Base-by-base conservation (phyloP, 2,113 vertebrate species). In the Syngnathus scovelli region DNA sequence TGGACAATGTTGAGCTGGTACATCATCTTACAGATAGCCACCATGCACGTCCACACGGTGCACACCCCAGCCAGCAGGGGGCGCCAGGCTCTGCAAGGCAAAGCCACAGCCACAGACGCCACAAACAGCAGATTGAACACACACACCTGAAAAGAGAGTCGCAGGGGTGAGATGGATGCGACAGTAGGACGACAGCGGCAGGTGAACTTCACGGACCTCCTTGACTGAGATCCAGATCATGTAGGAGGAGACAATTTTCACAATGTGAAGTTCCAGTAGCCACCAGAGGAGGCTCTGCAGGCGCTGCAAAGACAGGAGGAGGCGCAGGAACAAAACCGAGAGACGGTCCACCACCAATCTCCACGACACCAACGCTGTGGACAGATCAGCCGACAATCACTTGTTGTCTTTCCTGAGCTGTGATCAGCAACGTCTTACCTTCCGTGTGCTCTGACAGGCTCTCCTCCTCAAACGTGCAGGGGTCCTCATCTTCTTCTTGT, bases 1-100 rank as follows among this genome's bases (percentile, higher is more conserved):
- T 96, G 92, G 80, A 98, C 95, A 66, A 93, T 92, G 52, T 90
- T 85, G 33, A 98, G 93, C 82, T 98, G 96, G 88, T 98, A 98
- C 61, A 98, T 89, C 96, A 98, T 98, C 89, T 98, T 98, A 90
- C 94, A 95, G 78, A 98, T 91, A 48, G 95, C 93, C 78, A 98
- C 93, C 79, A 96, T 90, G 72, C 95, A 98, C 0, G 94, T 96
- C 96, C 95, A 98, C 36, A 96, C 93, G 5, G 94, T 96, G 81
- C 95, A 98, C 77, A 95, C 83, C 61, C 93, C 95, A 21, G 95
- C 95, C 68, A 94, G 93, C 80, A 94, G 77, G 48, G 92, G 94
- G 58, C 96, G 93, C 79, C 95, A 93, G 63, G 92, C 87, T 78
- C 93, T 81, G 66, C 94, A 96, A 0, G 96, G 95, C 72, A 98